Evolutionary conservation across 2,113 vertebrate species (phyloP).

Genomic region (Xiphophorus hellerii): DNA sequence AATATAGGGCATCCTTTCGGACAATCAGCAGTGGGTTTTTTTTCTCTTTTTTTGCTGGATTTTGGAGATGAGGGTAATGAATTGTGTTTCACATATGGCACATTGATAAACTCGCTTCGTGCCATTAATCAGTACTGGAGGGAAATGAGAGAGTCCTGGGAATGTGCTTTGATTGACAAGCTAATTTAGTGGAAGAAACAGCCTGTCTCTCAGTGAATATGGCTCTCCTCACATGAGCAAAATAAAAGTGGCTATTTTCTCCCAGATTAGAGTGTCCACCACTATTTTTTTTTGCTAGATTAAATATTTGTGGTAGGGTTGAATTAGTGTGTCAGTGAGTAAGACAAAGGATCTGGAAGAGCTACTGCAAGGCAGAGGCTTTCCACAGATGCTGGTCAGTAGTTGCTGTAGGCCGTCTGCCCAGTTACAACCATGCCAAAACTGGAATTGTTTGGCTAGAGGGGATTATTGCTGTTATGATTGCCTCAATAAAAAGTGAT

Average conservation of each 20-base stretch:
- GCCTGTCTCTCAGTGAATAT: slow-evolving; percentile 61
- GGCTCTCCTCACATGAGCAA: slow-evolving; percentile 65
- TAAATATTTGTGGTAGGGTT: slow-evolving; percentile 12
- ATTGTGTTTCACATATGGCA: slow-evolving; percentile 79
- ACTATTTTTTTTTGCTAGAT: slow-evolving; percentile 21
- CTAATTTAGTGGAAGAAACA: slow-evolving; percentile 79
- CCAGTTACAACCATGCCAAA: slow-evolving; percentile 28
- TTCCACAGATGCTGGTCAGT: slow-evolving; percentile 1
- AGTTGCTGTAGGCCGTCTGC: slow-evolving; percentile 13
- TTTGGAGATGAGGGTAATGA: slow-evolving; percentile 81
- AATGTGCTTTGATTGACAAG: slow-evolving; percentile 78
- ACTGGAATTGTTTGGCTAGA: slow-evolving; percentile 30
- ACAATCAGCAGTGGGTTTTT: slow-evolving; percentile 61
- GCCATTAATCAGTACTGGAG: slow-evolving; percentile 80
- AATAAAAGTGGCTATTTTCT: slow-evolving; percentile 65
- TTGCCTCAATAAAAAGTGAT: slow-evolving; percentile 54
- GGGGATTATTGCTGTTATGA: slow-evolving; percentile 50
- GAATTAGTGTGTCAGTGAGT: slow-evolving; percentile 15
- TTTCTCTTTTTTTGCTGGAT: slow-evolving; percentile 57
- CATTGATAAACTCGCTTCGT: slow-evolving; percentile 82
- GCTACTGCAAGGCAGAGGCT: neutral
- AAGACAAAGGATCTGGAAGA: slow-evolving; percentile 3
- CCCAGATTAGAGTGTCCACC: neutral
- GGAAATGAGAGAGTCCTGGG: slow-evolving; percentile 77
- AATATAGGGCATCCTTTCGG: slow-evolving; percentile 71